Evolutionary conservation across 2,113 vertebrate species (phyloP).

Genomic region (Emydocephalus ijimae): DNA sequence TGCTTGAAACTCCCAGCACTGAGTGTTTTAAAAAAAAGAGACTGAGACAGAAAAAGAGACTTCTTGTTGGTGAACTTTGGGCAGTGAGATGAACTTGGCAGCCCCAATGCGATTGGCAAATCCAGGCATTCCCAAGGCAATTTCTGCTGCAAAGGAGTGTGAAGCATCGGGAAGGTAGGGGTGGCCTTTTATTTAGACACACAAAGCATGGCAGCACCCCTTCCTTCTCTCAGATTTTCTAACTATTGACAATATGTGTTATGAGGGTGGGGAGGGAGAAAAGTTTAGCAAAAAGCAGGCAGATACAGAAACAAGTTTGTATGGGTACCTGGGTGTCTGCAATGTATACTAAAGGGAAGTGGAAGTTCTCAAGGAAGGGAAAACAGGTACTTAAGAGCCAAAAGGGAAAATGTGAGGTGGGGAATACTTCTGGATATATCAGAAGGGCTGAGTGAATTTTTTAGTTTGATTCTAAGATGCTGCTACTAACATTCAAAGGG

Average conservation of each 20-base stretch:
- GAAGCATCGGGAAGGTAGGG: slow-evolving; percentile 46
- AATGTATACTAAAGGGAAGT: background rate
- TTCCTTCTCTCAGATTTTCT: background rate
- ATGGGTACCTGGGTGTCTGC: background rate
- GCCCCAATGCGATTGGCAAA: slow-evolving; percentile 2
- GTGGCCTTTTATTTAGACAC: slow-evolving; percentile 16
- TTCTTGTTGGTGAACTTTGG: slow-evolving; percentile 34
- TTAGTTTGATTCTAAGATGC: background rate
- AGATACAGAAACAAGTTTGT: background rate
- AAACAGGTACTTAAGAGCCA: background rate
- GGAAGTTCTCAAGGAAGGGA: background rate
- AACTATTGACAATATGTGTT: background rate
- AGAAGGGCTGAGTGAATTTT: background rate
- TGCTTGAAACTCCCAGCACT: slow-evolving; percentile 20
- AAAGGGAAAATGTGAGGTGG: background rate
- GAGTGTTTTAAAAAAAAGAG: background rate
- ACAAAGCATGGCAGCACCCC: background rate
- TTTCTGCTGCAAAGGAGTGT: slow-evolving; percentile 24
- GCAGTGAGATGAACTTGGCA: slow-evolving; percentile 30
- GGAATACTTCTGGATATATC: background rate
- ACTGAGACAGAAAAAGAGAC: background rate
- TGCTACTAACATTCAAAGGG: background rate
- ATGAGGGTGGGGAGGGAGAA: too few species aligned
- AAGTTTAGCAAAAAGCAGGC: background rate
- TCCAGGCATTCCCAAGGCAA: background rate